These are phyloP conservation scores for Scrobipalpa costella DNA, from an alignment of 2,888 invertebrate species.

Conservation along the genomic window DNA sequence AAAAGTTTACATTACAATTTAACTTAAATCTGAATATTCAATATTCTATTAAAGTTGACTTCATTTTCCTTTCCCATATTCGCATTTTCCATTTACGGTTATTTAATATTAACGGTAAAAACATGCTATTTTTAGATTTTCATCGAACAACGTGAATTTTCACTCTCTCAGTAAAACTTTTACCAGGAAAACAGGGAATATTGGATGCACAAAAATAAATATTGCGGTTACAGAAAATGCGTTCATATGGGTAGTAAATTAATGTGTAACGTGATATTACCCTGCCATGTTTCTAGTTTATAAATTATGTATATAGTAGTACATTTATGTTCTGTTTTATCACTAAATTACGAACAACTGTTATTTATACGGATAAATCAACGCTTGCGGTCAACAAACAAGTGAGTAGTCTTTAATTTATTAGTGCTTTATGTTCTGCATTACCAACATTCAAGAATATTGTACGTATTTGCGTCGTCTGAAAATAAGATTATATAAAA, in stretches of 20 bases:
- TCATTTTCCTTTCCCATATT: background rate
- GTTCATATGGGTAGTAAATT: conserved; percentile 1
- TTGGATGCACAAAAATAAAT: conserved; percentile 1
- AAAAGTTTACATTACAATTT: too few relatives aligned
- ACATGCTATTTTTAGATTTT: background rate
- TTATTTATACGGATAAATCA: too few relatives aligned
- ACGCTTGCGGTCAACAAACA: too few relatives aligned
- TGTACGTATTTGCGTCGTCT: background rate
- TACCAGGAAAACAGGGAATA: background rate
- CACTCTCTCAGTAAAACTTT: background rate
- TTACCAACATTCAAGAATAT: background rate
- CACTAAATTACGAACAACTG: too few relatives aligned
- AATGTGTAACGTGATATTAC: too few relatives aligned
- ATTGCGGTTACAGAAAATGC: background rate
- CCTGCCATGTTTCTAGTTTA: background rate
- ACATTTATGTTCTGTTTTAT: too few relatives aligned
- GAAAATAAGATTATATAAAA: conserved; percentile 19
- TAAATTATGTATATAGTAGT: too few relatives aligned
- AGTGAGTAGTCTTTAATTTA: too few relatives aligned
- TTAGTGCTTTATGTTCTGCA: too few relatives aligned
- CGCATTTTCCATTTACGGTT: background rate
- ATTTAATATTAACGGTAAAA: background rate
- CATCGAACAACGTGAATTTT: background rate
- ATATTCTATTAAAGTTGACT: background rate
- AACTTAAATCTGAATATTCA: background rate